Evolutionary conservation across 1,140 invertebrate species (phyloP), one percentile per base, ranked within the genome.

Genomic region (Cheumatopsyche charites): DNA sequence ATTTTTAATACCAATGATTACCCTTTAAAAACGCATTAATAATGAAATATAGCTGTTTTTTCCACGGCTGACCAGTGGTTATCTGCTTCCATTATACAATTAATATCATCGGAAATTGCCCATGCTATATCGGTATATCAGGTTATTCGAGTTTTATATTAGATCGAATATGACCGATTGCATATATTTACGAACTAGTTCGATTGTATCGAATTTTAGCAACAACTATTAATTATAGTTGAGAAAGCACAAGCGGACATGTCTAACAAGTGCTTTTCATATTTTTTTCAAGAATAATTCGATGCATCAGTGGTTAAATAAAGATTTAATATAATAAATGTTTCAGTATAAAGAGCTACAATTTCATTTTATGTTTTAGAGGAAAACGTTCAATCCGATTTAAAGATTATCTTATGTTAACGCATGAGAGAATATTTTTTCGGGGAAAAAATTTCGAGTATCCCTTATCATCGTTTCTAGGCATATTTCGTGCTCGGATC

Each of bases 391-490:
- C 29, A 4, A 4, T 36, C 29, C 29, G 29, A 36, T 36, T 36
- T 36, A 9, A 21, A 25, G 55, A 58, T 58, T 58, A 58, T 58
- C 55, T n/a, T 58, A n/a, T 25, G 55, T 58, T 58, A 58, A 58
- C 55, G 55, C 55, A 23, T 58, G 55, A 58, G 13, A 19, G 55
- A 58, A 19, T 58, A 25, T 58, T 58, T 21, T 23, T 23, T n/a
- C 3, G 29, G 9, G 29, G 29, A 58, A 58, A 58, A 58, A 58
- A 21, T 13, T 25, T 25, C 23, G 55, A 58, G 55, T 21, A 23
- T 58, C 55, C n/a, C 55, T 58, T 58, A 58, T 58, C 55, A 58
- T 58, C 23, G n/a, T 23, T 58, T n/a, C 55, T 23, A 26, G 55
- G 55, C 55, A 13, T 58, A 21, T 58, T 58, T 23, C 55, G 9